Base-by-base conservation (phyloP, 2,113 vertebrate species). In the Microcebus murinus region DNA sequence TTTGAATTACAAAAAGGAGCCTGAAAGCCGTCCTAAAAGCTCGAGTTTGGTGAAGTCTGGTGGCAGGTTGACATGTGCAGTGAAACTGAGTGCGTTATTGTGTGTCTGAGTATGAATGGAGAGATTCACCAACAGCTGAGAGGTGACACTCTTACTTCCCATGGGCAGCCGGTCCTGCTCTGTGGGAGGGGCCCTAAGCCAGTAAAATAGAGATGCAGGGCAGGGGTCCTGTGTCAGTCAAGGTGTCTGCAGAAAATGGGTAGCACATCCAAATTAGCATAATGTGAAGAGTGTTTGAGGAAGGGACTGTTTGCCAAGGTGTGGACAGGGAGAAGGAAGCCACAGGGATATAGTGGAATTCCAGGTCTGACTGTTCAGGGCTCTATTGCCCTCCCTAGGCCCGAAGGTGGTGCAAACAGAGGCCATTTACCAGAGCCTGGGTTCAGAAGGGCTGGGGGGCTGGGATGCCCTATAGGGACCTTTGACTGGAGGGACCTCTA, bases 91-190 rank as follows among this genome's bases (percentile, higher is more conserved):
- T 8, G n/a, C 29, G 4, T 80, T 27, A 6, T 48, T 48, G 12
- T 17, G 4, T 4, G 3, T 12, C 34, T 67, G 29, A n/a, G 4
- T 82, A 29, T 90, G 57, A 34, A 13, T 10, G 11, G 9, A 68
- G 76, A 12, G 13, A 15, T 5, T 4, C 20, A 0, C 0, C 6
- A 0, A 31, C 39, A 7, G 1, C 31, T 27, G 34, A 3, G 34
- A 55, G 36, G 39, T 21, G 21, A 57, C 4, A 14, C 1, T 65
- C 55, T 91, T 42, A 18, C 21, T n/a, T 5, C 34, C 20, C 52
- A 4, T 1, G 10, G 45, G 42, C 50, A 65, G 36, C 52, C 45
- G 87, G 59, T 34, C 36, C 77, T 25, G 11, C 15, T 36, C 8
- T 6, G 11, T 5, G 48, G 50, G 63, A 52, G 55, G 12, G 8